phyloP scores from a whole-genome alignment of 2,113 vertebrate species.

The Micromys minutus region DNA sequence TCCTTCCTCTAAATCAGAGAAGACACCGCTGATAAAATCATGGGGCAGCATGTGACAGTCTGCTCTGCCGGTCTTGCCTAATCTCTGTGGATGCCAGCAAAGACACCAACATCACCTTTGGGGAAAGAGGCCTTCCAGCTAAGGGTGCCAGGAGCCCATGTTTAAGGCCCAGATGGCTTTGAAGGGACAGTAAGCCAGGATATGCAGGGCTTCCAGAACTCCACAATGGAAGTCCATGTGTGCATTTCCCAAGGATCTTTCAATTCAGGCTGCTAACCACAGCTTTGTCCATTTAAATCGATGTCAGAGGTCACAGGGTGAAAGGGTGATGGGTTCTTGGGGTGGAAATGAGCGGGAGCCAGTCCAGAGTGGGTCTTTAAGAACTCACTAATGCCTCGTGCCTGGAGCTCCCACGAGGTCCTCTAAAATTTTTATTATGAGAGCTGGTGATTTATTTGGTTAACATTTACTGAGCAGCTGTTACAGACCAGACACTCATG shows the following conservation, averaged over 20 bases:
- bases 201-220: background rate
- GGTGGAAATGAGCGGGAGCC: background rate
- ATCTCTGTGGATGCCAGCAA: fast-evolving
- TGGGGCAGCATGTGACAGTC: background rate
- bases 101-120: background rate
- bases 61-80: fast-evolving
- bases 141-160: background rate
- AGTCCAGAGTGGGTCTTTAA: background rate
- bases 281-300: background rate
- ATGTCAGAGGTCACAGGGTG: background rate
- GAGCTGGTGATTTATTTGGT: background rate
- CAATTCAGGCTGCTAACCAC: background rate
- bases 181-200: background rate
- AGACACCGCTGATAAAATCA: background rate
- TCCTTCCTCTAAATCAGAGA: background rate
- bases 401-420: background rate
- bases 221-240: background rate
- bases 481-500: fast-evolving
- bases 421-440: background rate
- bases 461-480: conserved; percentile 49
- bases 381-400: background rate
- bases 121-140: background rate
- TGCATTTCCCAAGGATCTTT: background rate
- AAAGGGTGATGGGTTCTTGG: background rate
- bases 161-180: background rate